Evolutionary conservation across 2,797 vertebrate species (phyloP).

Genomic region (Parauchenoglanis punctatus): DNA sequence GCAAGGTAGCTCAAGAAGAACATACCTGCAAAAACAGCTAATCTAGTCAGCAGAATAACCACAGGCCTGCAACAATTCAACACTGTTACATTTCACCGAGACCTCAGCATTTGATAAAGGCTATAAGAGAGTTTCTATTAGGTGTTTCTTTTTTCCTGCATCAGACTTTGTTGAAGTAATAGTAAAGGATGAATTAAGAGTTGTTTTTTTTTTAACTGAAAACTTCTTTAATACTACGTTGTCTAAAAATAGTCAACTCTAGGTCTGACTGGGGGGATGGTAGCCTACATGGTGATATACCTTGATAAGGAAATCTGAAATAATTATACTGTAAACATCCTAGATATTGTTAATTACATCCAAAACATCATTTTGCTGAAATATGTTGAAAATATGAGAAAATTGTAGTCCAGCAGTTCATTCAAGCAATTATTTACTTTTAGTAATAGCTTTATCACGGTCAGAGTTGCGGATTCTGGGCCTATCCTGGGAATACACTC

Average conservation of each 20-base stretch:
- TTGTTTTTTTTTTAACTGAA: background rate
- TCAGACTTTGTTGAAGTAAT: background rate
- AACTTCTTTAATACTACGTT: background rate
- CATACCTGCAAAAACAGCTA: conserved; percentile 71
- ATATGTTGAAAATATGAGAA: background rate
- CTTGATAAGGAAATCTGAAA: background rate
- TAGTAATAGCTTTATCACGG: background rate
- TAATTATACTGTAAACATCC: background rate
- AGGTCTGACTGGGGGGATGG: background rate
- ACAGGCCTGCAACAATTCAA: conserved; percentile 63
- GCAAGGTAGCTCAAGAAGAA: conserved; percentile 71
- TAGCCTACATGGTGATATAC: background rate
- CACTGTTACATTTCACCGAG: background rate
- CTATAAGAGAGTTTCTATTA: background rate
- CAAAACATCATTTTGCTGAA: too few relatives aligned
- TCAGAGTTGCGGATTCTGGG: background rate
- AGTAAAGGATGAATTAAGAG: background rate
- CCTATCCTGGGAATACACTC: background rate
- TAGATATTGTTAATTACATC: background rate
- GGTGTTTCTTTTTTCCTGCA: background rate
- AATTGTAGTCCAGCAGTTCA: background rate
- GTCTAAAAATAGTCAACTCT: background rate
- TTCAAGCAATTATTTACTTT: background rate
- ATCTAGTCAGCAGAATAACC: conserved; percentile 65
- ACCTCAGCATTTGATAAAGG: background rate